phyloP scores from a whole-genome alignment of 2,797 vertebrate species.

The Scomberomorus guttatus region DNA sequence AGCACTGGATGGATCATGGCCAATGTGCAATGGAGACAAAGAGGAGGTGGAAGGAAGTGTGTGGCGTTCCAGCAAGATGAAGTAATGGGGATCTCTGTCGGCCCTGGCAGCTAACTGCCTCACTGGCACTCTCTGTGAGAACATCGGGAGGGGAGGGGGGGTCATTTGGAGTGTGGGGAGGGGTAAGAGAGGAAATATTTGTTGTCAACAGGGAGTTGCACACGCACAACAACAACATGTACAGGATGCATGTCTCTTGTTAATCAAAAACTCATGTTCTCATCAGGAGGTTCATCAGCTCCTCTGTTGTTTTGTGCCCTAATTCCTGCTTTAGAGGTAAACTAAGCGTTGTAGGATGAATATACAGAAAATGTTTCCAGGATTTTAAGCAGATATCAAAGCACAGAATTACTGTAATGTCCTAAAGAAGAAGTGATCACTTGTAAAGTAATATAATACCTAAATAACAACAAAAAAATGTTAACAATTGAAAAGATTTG shows the following conservation, averaged over 20 bases:
- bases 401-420: neutral
- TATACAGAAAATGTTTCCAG: neutral
- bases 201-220: neutral
- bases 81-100: constrained; percentile 67
- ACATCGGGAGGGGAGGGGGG: constrained; percentile 26
- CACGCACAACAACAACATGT: neutral
- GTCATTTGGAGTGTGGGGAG: neutral
- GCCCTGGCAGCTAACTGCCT: constrained; percentile 56
- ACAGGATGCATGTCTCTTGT: neutral
- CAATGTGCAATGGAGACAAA: constrained; percentile 63
- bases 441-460: neutral
- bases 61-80: constrained; percentile 66
- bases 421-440: neutral
- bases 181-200: constrained; percentile 40
- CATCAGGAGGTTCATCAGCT: constrained; percentile 22
- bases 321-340: neutral
- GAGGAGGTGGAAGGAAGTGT: constrained; percentile 58
- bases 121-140: constrained; percentile 74
- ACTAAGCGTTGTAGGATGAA: neutral
- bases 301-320: constrained; percentile 1
- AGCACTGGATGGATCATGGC: constrained; percentile 44
- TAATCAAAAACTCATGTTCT: constrained; percentile 8
- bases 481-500: no score
- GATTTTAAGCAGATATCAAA: constrained; percentile 5
- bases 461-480: no score